Conservation (phyloP, 2,888 invertebrate species). For the Sclerodermus sp. region DNA sequence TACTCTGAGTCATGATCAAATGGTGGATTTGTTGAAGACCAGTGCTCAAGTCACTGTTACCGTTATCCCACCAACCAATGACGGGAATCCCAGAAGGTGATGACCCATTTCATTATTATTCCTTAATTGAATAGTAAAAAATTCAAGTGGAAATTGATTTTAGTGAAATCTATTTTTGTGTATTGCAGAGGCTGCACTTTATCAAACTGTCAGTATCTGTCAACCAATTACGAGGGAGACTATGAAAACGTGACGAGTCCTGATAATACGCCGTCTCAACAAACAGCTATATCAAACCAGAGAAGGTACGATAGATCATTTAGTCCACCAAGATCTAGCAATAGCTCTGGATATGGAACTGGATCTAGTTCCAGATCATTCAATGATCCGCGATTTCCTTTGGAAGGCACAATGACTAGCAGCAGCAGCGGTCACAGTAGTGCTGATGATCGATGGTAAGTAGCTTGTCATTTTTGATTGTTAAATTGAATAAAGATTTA, state of each 20-base stretch:
- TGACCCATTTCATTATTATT: slow-evolving; percentile 1
- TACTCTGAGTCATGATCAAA: slow-evolving; percentile 86
- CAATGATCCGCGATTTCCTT: slow-evolving; percentile 53
- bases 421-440: slow-evolving; percentile 68
- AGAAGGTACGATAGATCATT: slow-evolving; percentile 74
- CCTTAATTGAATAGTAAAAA: too few relatives aligned
- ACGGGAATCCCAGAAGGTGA: slow-evolving; percentile 68
- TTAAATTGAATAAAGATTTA: background rate
- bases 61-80: slow-evolving; percentile 74
- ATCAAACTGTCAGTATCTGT: slow-evolving; percentile 67
- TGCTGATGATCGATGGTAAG: slow-evolving; percentile 67
- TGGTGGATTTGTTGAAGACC: slow-evolving; percentile 89
- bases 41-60: slow-evolving; percentile 84
- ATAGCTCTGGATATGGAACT: slow-evolving; percentile 83
- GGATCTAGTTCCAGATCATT: slow-evolving; percentile 61
- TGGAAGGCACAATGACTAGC: slow-evolving; percentile 65
- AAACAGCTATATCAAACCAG: slow-evolving; percentile 64
- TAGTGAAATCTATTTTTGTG: too few relatives aligned
- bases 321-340: slow-evolving; percentile 78
- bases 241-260: slow-evolving; percentile 69
- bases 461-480: slow-evolving; percentile 3
- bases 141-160: too few relatives aligned
- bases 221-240: slow-evolving; percentile 66
- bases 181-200: slow-evolving; percentile 64
- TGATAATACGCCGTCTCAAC: slow-evolving; percentile 53